Evolutionary conservation across 1,140 invertebrate species (phyloP).

Genomic region (Micrasema minimum): DNA sequence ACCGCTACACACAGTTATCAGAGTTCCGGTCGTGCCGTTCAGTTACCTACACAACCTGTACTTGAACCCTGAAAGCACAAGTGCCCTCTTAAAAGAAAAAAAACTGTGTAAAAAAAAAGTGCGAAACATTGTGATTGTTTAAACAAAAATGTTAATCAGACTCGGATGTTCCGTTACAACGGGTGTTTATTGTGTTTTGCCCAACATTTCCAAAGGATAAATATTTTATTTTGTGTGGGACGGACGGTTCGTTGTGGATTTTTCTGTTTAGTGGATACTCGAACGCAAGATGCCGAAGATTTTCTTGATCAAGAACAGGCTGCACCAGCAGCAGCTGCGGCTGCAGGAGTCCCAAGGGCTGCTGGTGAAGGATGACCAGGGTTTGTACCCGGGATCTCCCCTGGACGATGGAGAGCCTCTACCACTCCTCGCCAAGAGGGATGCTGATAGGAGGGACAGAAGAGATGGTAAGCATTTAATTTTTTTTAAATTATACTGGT

Average conservation of each 20-base stretch:
- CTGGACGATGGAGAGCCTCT: slow-evolving; percentile 66
- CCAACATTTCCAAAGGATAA: slow-evolving; percentile 32
- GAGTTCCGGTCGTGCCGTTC: slow-evolving; percentile 19
- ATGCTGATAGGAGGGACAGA: slow-evolving; percentile 68
- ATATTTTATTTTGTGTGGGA: slow-evolving; percentile 19
- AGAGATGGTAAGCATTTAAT: slow-evolving; percentile 57
- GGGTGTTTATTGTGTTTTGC: slow-evolving; percentile 21
- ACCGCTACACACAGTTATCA: slow-evolving; percentile 50
- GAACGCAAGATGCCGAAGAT: slow-evolving; percentile 84
- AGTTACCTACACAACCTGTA: neutral
- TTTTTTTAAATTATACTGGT: no score
- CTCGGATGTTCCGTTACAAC: slow-evolving; percentile 23
- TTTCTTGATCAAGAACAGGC: slow-evolving; percentile 86
- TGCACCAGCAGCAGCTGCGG: slow-evolving; percentile 87
- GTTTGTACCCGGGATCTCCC: slow-evolving; percentile 64
- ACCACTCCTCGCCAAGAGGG: slow-evolving; percentile 69
- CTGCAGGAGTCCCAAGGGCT: slow-evolving; percentile 82
- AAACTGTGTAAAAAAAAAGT: slow-evolving; percentile 11
- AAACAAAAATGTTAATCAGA: slow-evolving; percentile 39
- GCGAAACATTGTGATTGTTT: no score
- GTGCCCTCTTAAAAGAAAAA: slow-evolving; percentile 47
- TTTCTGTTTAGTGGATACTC: slow-evolving; percentile 16
- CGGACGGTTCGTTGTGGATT: slow-evolving; percentile 22
- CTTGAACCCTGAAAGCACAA: slow-evolving; percentile 19
- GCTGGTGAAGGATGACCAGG: slow-evolving; percentile 65